A percentile compares a stretch with the other conserved stretches of the same genome.
Conservation (phyloP, 2,797 vertebrate genomes). For the Gallinago stenura region DNA sequence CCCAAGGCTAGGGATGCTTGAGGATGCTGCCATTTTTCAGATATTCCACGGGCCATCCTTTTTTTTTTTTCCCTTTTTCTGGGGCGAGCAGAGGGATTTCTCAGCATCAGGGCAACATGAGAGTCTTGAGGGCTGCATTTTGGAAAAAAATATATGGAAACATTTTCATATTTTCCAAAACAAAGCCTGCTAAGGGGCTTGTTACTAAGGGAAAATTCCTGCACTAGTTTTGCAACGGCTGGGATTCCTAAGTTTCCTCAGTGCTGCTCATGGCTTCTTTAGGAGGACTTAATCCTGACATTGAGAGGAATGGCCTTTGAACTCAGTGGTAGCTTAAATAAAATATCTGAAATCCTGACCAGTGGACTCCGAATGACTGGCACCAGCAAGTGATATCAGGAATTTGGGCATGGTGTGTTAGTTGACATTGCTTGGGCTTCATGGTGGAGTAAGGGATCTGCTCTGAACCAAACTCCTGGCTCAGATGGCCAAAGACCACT, state of each 20-base stretch:
- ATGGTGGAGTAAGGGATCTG: neutral
- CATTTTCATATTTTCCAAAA: conserved; percentile 61
- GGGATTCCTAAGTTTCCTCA: neutral
- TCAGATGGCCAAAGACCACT: neutral
- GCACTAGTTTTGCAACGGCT: neutral
- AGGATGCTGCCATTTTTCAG: conserved; percentile 49
- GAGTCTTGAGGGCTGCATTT: conserved; percentile 16
- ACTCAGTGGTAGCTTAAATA: neutral
- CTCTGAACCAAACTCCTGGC: neutral
- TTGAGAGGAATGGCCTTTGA: neutral
- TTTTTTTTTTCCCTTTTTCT: neutral
- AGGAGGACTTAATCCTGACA: neutral
- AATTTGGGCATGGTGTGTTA: fast-evolving
- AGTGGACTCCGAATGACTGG: neutral
- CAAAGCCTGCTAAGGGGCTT: conserved; percentile 31
- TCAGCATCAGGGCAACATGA: neutral
- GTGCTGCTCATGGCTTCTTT: fast-evolving
- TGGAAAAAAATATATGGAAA: conserved; percentile 44
- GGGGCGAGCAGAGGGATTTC: conserved; percentile 16
- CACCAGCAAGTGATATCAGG: neutral
- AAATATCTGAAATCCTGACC: neutral
- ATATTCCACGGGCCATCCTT: fast-evolving
- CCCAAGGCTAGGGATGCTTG: neutral
- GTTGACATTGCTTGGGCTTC: neutral
- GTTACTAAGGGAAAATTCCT: conserved; percentile 42